A percentile compares a stretch with the other conserved stretches of the same genome.
These are phyloP conservation scores for Therioaphis trifolii DNA, from an alignment of 2,888 invertebrate genomes.

Conservation along the genomic window DNA sequence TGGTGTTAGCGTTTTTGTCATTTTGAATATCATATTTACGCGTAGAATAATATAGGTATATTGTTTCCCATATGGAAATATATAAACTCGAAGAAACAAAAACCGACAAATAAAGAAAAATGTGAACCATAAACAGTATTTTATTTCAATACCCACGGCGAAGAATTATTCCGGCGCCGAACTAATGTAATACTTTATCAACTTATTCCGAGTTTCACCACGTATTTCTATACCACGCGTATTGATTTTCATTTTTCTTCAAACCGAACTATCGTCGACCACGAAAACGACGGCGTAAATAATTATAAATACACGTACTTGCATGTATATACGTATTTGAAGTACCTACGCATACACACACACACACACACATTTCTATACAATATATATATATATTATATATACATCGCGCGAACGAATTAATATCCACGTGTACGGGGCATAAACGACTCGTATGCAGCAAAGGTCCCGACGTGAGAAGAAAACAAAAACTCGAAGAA, in stretches of 20 bases:
- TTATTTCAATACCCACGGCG: neutral
- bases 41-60: neutral
- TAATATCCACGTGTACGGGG: neutral
- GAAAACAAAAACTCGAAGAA: too few species aligned
- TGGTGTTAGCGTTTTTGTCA: too few species aligned
- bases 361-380: neutral
- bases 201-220: neutral
- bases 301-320: neutral
- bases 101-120: neutral
- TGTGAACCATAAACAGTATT: neutral
- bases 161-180: neutral
- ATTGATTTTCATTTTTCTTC: conserved; percentile 3
- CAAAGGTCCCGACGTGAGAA: too few species aligned
- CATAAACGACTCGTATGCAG: too few species aligned
- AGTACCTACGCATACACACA: neutral
- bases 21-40: neutral
- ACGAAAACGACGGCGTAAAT: too few species aligned
- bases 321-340: neutral
- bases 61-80: neutral
- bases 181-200: neutral
- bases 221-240: neutral
- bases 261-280: conserved; percentile 10
- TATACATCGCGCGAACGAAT: neutral
- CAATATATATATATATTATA: conserved; percentile 19
- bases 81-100: neutral